Evolutionary conservation across 1,140 invertebrate genomes (phyloP), one percentile per base, ranked within the genome.

Genomic region (Heterodera carotae): DNA sequence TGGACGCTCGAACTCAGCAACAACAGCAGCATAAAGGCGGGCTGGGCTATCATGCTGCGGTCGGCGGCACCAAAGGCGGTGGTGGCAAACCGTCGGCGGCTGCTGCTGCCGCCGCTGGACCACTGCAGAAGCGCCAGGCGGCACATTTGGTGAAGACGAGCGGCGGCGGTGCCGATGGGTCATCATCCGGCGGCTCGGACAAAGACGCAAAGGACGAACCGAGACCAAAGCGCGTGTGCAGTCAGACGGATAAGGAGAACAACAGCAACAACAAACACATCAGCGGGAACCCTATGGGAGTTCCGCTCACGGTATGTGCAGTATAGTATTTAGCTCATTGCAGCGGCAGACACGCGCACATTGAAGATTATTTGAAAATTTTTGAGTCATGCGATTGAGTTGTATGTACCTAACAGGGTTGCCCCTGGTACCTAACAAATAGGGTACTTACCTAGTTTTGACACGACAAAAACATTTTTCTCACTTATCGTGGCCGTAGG

Each of bases 141-240:
- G 36, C 66, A 22, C 34, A 39, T 34, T 69, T 70, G 34, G 70
- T 75, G 12, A 68, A 76, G n/a, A 36, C 31, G 39, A 36, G 66
- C 15, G 62, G 48, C 7, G 53, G 25, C 15, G 56, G 27, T 12
- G 67, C 25, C 18, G 27, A 62, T 59, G 71, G 12, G 3, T 59
- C 71, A 43, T 43, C 48, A 5, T 56, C 48, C 18, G 18, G 15
- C 48, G 48, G 48, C 15, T 56, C 48, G 48, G 48, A 56, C 69
- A 10, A 27, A n/a, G 36, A 71, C 69, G 7, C 12, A 1, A 74
- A 74, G 27, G 53, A 74, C 27, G 48, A 56, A 31, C 72, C 72
- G 36, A 56, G 64, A 15, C 72, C 72, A 36, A 74, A 74, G 25
- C 75, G 75, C n/a, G 66, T 72, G 2, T 76, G 64, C 36, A 75